These are phyloP conservation scores for Echeneis naucrates DNA, from an alignment of 2,797 vertebrate genomes.

Conservation along the genomic window DNA sequence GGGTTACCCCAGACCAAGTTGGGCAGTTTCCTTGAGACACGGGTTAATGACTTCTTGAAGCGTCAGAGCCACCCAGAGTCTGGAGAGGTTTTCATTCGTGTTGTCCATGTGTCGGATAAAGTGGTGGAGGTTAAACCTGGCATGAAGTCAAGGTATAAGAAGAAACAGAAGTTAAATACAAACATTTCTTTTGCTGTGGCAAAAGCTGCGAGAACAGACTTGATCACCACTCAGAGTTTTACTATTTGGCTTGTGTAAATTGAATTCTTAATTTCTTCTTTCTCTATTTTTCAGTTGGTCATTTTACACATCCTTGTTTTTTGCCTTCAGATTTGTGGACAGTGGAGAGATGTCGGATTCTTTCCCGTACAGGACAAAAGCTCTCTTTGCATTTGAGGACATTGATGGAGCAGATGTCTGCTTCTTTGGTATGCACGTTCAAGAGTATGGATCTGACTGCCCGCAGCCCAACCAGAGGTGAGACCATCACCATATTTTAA, in stretches of 20 bases:
- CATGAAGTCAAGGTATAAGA: conserved; percentile 96
- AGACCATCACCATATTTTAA: not conserved
- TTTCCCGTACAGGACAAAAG: conserved; percentile 98
- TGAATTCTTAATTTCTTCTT: not conserved
- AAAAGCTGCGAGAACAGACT: not conserved
- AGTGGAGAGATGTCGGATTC: conserved; percentile 98
- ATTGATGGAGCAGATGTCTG: conserved; percentile 96
- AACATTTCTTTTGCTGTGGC: not conserved
- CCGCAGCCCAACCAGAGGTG: conserved; percentile 98
- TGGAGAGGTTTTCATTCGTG: conserved; percentile 94
- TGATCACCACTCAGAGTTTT: not conserved
- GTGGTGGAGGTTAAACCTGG: conserved; percentile 98
- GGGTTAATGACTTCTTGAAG: conserved; percentile 95
- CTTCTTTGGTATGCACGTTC: conserved; percentile 99
- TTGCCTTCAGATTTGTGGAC: conserved; percentile 92
- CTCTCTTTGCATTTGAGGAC: conserved; percentile 98
- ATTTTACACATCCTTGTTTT: conserved; percentile 3
- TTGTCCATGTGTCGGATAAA: conserved; percentile 98
- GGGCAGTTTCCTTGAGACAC: conserved; percentile 90
- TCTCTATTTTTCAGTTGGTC: not conserved
- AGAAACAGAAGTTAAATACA: not conserved
- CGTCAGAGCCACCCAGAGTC: conserved; percentile 91
- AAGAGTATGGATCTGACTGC: conserved; percentile 98
- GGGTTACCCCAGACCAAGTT: conserved; percentile 96
- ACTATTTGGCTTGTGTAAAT: not conserved